Percentiles rank a stretch among this genome's conserved stretches.
These are phyloP conservation scores for Nomada flava DNA, from an alignment of 2,888 invertebrate species.

Conservation along the genomic window DNA sequence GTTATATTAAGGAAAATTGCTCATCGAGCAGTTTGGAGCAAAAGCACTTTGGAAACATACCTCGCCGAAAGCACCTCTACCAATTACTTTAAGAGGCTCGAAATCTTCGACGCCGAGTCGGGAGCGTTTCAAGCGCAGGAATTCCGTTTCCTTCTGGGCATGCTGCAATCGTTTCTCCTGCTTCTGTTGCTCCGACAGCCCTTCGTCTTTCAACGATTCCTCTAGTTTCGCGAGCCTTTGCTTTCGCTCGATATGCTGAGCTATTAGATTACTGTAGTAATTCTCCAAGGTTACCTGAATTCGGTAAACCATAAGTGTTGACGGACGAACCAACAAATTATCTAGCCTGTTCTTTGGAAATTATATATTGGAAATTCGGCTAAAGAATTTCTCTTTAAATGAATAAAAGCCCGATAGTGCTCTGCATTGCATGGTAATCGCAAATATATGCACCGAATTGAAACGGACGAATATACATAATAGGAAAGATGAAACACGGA, in stretches of 20 bases:
- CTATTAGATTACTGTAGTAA: slow-evolving; percentile 99
- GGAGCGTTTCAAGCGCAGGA: slow-evolving; percentile 97
- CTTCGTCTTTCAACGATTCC: slow-evolving; percentile 98
- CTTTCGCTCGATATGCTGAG: slow-evolving; percentile 98
- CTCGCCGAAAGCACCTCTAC: slow-evolving; percentile 96
- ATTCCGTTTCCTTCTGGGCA: slow-evolving; percentile 99
- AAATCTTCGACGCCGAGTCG: slow-evolving; percentile 99
- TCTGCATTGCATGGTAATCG: too few species aligned
- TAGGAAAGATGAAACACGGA: not conserved
- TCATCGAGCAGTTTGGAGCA: not conserved
- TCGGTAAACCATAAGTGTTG: slow-evolving; percentile 26
- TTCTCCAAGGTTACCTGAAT: slow-evolving; percentile 95
- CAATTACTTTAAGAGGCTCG: slow-evolving; percentile 98
- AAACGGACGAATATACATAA: not conserved
- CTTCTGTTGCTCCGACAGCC: slow-evolving; percentile 96
- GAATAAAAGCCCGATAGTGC: not conserved
- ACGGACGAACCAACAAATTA: not conserved
- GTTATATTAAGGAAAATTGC: not conserved
- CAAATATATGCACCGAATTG: not conserved
- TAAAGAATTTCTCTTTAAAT: not conserved
- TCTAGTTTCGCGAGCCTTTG: slow-evolving; percentile 97
- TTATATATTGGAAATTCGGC: not conserved
- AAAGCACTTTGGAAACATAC: slow-evolving; percentile 69
- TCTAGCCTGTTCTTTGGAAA: not conserved
- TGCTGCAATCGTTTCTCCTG: slow-evolving; percentile 97